A percentile compares a stretch with the other conserved stretches of the same genome.
phyloP scores from a whole-genome alignment of 2,888 invertebrate species.

The Lobophora halterata region DNA sequence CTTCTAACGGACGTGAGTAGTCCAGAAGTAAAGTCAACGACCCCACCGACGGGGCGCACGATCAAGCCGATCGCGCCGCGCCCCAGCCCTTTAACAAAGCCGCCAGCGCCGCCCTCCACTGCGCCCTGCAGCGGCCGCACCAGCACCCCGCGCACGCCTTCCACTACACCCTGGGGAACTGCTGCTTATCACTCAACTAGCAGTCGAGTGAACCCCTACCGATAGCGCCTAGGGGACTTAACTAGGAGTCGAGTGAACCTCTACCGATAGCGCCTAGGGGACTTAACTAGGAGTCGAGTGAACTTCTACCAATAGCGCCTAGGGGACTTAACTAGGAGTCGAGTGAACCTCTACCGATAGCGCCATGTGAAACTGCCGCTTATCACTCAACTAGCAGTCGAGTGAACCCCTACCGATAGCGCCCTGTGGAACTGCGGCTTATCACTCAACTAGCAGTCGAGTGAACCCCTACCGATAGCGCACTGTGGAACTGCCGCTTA shows the following conservation, averaged over 20 bases:
- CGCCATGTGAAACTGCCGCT: too few species aligned
- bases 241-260: constrained; percentile 10
- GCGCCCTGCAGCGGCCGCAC: constrained; percentile 56
- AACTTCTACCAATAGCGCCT: constrained; percentile 3
- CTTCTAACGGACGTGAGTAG: constrained; percentile 62
- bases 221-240: constrained; percentile 9
- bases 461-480: too few species aligned
- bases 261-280: constrained; percentile 4
- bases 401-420: too few species aligned
- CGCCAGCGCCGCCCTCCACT: constrained; percentile 52
- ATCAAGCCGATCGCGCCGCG: constrained; percentile 58
- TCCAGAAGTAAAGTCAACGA: constrained; percentile 65
- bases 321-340: constrained; percentile 12
- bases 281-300: constrained; percentile 12
- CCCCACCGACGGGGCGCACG: constrained; percentile 59
- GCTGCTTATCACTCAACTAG: constrained; percentile 17
- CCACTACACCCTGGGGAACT: constrained; percentile 54
- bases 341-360: constrained; percentile 4
- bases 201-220: constrained; percentile 9
- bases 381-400: too few species aligned
- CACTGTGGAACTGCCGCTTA: too few species aligned
- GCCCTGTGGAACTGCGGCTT: too few species aligned
- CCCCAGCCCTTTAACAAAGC: constrained; percentile 57
- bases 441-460: too few species aligned
- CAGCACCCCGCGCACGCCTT: constrained; percentile 60